A percentile compares a stretch with the other conserved stretches of the same genome.
Evolutionary conservation across 37 sponge, comb jelly and placozoan genomes (phyloP).

Genomic region (Halisarca cf. caerulea): DNA sequence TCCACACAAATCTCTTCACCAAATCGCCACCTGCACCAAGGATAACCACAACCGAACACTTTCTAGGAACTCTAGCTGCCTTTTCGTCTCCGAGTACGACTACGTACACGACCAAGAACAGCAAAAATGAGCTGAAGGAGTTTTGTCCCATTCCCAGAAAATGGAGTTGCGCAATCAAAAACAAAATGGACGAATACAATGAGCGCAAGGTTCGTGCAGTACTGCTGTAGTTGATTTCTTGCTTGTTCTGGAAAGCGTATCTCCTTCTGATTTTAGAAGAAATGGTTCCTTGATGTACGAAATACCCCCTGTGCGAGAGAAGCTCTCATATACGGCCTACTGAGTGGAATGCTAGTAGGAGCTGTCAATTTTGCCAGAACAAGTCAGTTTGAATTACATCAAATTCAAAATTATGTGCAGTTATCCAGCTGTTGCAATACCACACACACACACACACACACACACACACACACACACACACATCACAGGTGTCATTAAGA

Average conservation of each 20-base stretch:
- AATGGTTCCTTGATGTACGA: constrained; percentile 72
- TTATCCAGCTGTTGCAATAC: neutral
- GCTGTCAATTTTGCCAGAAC: constrained; percentile 57
- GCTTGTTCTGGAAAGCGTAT: neutral
- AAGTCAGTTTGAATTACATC: constrained; percentile 30
- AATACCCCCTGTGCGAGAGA: constrained; percentile 81
- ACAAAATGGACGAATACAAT: constrained; percentile 27
- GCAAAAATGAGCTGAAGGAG: neutral
- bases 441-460: neutral
- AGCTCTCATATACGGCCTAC: constrained; percentile 74
- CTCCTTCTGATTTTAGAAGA: constrained; percentile 43
- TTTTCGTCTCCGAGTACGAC: too few relatives aligned
- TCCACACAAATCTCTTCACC: constrained; percentile 80
- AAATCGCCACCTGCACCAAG: constrained; percentile 78
- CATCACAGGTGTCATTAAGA: constrained; percentile 52
- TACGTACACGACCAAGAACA: neutral
- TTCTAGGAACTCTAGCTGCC: too few relatives aligned
- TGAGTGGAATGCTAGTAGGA: constrained; percentile 53
- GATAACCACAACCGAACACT: constrained; percentile 43
- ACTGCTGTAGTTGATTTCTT: too few relatives aligned
- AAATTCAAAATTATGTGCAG: neutral
- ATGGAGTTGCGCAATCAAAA: neutral
- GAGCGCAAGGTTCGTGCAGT: constrained; percentile 28
- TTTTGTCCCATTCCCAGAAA: too few relatives aligned
- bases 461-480: neutral